Evolutionary conservation across 2,797 vertebrate species (phyloP), one percentile per base, ranked within the genome.

Genomic region (Chloroceryle amazona): DNA sequence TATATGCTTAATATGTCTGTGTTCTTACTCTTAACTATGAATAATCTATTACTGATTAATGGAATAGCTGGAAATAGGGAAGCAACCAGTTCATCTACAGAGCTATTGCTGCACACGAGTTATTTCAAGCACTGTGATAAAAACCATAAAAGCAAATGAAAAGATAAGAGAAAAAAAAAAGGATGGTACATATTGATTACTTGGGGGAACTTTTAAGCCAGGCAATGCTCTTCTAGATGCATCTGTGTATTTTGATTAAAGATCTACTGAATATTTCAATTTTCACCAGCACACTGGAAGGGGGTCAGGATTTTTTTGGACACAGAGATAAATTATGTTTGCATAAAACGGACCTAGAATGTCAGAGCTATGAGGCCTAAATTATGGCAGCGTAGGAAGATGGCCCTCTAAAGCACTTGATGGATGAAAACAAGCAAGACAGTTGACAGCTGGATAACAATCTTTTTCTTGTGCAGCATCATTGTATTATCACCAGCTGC

Each of bases 371-470:
- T 5, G 22, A 81, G 57, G 42, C 57, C 41, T 86, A 81, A 90
- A 61, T 90, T 57, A 78, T 6, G 3, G 31, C 63, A 81, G 37
- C 0, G 0, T 18, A 52, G n/a, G 72, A 91, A 93, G 76, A 26
- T 62, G 52, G 58, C 81, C 37, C 90, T 93, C 67, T 73, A 78
- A 86, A 89, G 37, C 73, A 33, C 57, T 82, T 95, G 95, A 92
- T 93, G 55, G 81, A 90, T 97, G 92, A 85, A 71, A 95, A 91
- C 28, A 29, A 2, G 1, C 6, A 70, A 51, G 63, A 10, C 49
- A 70, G 42, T 81, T 96, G 94, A 93, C 96, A 97, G 93, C 81
- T 90, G 88, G 90, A 81, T 94, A 96, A 93, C 67, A 86, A 93
- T 82, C 89, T 87, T 90, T 89, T 55, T 68, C 51, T 82, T 70